Evolutionary conservation across 2,113 vertebrate genomes (phyloP).

Genomic region (Nyctibius bracteatus): DNA sequence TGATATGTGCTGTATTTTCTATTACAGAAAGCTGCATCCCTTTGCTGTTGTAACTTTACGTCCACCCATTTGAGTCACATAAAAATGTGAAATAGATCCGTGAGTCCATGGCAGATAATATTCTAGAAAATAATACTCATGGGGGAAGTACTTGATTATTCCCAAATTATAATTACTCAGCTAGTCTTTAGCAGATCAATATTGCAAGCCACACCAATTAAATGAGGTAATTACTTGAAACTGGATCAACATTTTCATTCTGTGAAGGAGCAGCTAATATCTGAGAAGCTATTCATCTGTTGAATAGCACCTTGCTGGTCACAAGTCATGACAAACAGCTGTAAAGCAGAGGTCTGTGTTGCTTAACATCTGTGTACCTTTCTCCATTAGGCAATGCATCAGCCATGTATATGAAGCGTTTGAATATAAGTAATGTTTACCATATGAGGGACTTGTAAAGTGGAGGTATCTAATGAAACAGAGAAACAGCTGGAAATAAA

Average conservation of each 20-base stretch:
- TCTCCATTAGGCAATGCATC: background rate
- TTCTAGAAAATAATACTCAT: background rate
- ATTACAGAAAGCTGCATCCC: background rate
- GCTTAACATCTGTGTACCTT: background rate
- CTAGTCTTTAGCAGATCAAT: background rate
- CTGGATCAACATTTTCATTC: background rate
- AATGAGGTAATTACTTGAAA: conserved; percentile 6
- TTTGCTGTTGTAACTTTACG: background rate
- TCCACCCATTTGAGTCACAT: background rate
- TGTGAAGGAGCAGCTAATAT: background rate
- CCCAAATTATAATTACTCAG: conserved; percentile 2
- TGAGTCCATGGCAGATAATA: background rate
- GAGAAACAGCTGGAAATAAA: background rate
- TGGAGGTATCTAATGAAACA: background rate
- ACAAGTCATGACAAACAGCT: background rate
- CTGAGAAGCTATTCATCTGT: background rate
- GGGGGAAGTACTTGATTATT: background rate
- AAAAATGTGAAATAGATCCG: background rate
- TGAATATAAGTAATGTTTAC: background rate
- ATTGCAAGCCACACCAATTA: background rate
- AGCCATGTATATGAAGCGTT: background rate
- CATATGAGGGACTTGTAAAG: background rate
- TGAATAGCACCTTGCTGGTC: background rate
- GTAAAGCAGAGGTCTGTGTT: background rate
- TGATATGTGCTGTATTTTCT: background rate